Evolutionary conservation across 2,113 vertebrate species (phyloP).

Genomic region (Zosterops hypoxanthus): DNA sequence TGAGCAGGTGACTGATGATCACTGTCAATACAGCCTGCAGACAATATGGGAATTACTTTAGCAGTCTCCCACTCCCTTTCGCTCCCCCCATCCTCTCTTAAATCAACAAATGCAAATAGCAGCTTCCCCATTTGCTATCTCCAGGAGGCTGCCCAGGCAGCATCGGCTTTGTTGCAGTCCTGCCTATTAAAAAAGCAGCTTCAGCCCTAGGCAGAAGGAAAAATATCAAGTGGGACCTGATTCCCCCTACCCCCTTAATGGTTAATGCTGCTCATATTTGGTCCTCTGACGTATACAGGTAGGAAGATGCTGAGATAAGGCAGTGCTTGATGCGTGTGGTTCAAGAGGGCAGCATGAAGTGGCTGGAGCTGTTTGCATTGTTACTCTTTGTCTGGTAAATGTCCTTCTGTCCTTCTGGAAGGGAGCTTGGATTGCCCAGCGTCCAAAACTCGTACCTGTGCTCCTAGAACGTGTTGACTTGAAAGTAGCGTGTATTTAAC

Average conservation of each 20-base stretch:
- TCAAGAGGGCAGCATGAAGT: slow-evolving; percentile 16
- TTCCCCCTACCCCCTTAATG: neutral
- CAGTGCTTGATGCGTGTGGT: slow-evolving; percentile 21
- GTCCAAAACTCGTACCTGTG: neutral
- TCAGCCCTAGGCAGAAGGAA: slow-evolving; percentile 64
- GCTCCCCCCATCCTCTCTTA: slow-evolving; percentile 59
- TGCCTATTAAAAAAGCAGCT: slow-evolving; percentile 47
- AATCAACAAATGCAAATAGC: slow-evolving; percentile 80
- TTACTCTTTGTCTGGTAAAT: slow-evolving; percentile 51
- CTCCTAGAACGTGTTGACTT: neutral
- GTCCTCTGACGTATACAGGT: slow-evolving; percentile 67
- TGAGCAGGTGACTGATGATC: slow-evolving; percentile 87
- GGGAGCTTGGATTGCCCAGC: neutral
- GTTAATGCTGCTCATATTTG: slow-evolving; percentile 44
- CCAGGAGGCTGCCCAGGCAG: slow-evolving; percentile 64
- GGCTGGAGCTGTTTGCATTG: slow-evolving; percentile 55
- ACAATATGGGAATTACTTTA: slow-evolving; percentile 81
- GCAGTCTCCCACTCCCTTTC: slow-evolving; percentile 57
- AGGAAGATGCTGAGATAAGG: slow-evolving; percentile 47
- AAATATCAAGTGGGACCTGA: slow-evolving; percentile 48
- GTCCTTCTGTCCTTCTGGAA: slow-evolving; percentile 1
- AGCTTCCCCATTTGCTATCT: slow-evolving; percentile 75
- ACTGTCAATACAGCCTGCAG: slow-evolving; percentile 74
- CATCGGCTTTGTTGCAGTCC: slow-evolving; percentile 79
- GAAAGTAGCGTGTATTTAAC: neutral